Conservation (phyloP, 2,797 vertebrate species). For the Falco cherrug region DNA sequence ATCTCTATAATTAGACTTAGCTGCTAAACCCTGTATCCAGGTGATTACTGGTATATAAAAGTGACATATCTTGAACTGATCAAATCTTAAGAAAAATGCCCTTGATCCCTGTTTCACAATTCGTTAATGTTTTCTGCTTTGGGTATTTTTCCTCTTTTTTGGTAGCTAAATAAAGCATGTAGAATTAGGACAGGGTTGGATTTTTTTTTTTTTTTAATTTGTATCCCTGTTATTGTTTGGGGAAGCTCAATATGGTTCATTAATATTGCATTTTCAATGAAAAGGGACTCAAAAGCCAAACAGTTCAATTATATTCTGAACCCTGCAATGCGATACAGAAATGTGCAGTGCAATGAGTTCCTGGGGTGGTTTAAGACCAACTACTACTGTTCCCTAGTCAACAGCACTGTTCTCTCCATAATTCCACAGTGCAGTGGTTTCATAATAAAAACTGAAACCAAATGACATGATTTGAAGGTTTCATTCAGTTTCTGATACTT, state of each 20-base stretch:
- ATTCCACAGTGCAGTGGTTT: not conserved
- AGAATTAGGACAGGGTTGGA: not conserved
- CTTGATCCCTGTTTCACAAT: not conserved
- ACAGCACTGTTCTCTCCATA: not conserved
- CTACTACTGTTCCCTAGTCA: not conserved
- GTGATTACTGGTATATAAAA: slow-evolving; percentile 5
- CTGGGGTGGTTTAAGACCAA: not conserved
- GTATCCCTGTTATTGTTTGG: not conserved
- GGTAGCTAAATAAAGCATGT: not conserved
- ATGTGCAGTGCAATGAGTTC: not conserved
- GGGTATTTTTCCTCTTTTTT: not conserved
- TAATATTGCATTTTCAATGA: slow-evolving; percentile 27
- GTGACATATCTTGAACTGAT: not conserved
- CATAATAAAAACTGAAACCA: not conserved
- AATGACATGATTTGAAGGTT: not conserved
- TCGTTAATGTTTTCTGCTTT: not conserved
- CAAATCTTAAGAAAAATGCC: slow-evolving; percentile 2
- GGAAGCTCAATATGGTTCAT: not conserved
- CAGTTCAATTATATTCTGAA: not conserved
- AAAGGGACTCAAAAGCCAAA: slow-evolving; percentile 1
- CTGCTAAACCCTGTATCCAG: slow-evolving; percentile 39
- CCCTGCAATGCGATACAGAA: not conserved
- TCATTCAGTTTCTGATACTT: not conserved
- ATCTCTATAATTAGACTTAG: slow-evolving; percentile 64
- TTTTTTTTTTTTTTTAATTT: not conserved